phyloP scores from a whole-genome alignment of 2,888 invertebrate genomes.

The Clunio marinus region DNA sequence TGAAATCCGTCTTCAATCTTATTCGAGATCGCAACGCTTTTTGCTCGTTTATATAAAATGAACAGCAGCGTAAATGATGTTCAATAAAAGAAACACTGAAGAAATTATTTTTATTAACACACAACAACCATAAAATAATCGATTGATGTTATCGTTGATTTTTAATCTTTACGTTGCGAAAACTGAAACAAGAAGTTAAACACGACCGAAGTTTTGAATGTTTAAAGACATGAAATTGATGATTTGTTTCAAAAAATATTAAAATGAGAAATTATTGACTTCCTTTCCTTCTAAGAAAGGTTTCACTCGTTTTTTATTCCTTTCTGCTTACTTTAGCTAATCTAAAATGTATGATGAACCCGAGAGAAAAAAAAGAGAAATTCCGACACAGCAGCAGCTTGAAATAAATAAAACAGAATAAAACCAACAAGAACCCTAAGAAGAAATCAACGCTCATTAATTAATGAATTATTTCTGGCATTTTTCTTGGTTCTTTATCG shows the following conservation, averaged over 20 bases:
- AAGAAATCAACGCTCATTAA: slow-evolving; percentile 30
- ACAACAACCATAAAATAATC: slow-evolving; percentile 34
- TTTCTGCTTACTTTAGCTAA: too few relatives aligned
- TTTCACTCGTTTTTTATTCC: too few relatives aligned
- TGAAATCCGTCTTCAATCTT: too few relatives aligned
- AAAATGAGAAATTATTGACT: too few relatives aligned
- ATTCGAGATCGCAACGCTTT: too few relatives aligned
- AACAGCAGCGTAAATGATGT: too few relatives aligned
- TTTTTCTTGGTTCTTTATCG: background rate
- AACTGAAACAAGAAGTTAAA: too few relatives aligned
- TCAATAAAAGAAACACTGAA: background rate
- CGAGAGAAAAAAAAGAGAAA: background rate
- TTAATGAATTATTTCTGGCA: slow-evolving; percentile 36
- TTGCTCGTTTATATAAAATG: too few relatives aligned
- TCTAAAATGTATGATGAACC: background rate
- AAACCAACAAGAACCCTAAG: background rate
- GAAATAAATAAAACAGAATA: background rate
- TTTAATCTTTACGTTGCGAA: background rate
- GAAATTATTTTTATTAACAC: slow-evolving; percentile 26
- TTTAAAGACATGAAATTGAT: too few relatives aligned
- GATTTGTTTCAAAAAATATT: too few relatives aligned
- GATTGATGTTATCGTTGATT: slow-evolving; percentile 12
- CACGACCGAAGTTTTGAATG: too few relatives aligned
- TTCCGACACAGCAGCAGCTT: slow-evolving; percentile 1
- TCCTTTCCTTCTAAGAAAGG: too few relatives aligned